Percentiles rank a stretch among this genome's conserved stretches.
phyloP scores from a whole-genome alignment of 2,797 vertebrate genomes.

The Carapus acus region DNA sequence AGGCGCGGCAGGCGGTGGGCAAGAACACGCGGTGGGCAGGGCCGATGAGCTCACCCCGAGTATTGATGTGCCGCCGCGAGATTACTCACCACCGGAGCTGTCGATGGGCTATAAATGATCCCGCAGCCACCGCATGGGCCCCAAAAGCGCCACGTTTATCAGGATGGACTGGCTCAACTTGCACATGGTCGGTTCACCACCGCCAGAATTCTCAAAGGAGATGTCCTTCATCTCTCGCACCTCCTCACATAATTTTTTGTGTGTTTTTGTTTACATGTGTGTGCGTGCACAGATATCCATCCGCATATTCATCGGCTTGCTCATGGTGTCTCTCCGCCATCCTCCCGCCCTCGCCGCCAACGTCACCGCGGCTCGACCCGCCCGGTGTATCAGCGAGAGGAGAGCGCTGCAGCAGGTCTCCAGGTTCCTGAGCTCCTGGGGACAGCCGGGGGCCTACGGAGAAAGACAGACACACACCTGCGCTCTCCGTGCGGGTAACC shows the following conservation, averaged over 20 bases:
- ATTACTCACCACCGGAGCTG: too few relatives aligned
- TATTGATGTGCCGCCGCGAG: too few relatives aligned
- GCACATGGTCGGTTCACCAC: too few relatives aligned
- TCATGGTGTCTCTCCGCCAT: slow-evolving; percentile 4
- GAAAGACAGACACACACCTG: slow-evolving; percentile 14
- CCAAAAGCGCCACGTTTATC: too few relatives aligned
- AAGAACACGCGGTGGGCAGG: background rate
- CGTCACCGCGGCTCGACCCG: background rate
- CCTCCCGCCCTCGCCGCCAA: too few relatives aligned
- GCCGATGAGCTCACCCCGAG: too few relatives aligned
- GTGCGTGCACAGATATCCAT: slow-evolving; percentile 9
- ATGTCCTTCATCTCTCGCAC: background rate
- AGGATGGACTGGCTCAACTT: too few relatives aligned
- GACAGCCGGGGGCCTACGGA: fast-evolving
- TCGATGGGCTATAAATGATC: too few relatives aligned
- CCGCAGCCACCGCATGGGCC: too few relatives aligned
- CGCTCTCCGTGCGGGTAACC: background rate
- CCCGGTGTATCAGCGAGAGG: background rate
- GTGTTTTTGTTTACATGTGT: background rate
- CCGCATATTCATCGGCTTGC: background rate
- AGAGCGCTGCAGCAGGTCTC: fast-evolving
- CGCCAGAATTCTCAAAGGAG: too few relatives aligned
- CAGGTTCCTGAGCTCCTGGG: fast-evolving
- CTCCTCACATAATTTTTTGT: background rate
- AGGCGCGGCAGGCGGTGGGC: background rate